A percentile compares a stretch with the other conserved stretches of the same genome.
Evolutionary conservation across 2,888 invertebrate genomes (phyloP).

Genomic region (Dione vanillae): DNA sequence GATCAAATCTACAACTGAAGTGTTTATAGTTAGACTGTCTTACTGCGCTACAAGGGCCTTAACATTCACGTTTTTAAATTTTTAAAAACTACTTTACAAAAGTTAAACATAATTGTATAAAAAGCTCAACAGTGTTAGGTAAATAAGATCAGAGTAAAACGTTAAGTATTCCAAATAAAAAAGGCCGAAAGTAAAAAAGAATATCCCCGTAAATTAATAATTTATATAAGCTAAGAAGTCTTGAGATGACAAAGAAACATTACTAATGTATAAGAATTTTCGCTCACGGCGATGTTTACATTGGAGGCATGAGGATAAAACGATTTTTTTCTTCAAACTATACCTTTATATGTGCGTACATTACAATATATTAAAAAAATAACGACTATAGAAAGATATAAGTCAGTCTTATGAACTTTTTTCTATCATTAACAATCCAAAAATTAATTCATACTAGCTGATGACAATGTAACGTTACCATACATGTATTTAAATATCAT

Average conservation of each 20-base stretch:
- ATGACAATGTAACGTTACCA: too few relatives aligned
- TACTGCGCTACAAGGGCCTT: too few relatives aligned
- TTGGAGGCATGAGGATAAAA: conserved; percentile 39
- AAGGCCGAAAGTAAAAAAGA: conserved; percentile 32
- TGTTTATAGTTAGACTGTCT: too few relatives aligned
- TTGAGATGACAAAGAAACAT: conserved; percentile 44
- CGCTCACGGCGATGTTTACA: conserved; percentile 38
- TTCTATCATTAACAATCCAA: not conserved
- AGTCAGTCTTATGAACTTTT: conserved; percentile 29
- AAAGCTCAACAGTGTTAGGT: conserved; percentile 18
- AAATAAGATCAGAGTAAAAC: conserved; percentile 26
- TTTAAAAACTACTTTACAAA: not conserved
- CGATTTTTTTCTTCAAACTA: conserved; percentile 31
- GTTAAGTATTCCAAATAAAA: conserved; percentile 29
- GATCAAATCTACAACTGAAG: too few relatives aligned
- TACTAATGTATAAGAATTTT: conserved; percentile 42
- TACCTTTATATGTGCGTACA: not conserved
- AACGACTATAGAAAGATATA: not conserved
- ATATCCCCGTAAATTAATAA: conserved; percentile 42
- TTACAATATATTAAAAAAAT: too few relatives aligned
- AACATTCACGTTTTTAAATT: not conserved
- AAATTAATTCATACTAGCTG: not conserved
- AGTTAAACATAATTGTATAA: conserved; percentile 6
- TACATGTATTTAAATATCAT: too few relatives aligned
- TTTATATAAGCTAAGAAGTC: conserved; percentile 43